Evolutionary conservation across 2,113 vertebrate genomes (phyloP).

Genomic region (Nesoenas mayeri): DNA sequence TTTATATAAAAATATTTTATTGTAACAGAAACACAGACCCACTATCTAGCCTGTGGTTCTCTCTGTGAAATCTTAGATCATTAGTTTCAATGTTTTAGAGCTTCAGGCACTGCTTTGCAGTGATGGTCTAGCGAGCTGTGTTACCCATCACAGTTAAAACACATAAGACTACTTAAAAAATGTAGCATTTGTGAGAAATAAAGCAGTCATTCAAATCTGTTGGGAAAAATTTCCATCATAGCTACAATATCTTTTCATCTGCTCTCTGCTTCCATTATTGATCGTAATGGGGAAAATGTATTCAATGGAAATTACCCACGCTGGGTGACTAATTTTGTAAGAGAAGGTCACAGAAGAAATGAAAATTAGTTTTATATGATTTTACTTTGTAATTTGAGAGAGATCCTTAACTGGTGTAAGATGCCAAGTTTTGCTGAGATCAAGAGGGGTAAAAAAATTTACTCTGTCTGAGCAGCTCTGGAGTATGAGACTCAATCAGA

Average conservation of each 20-base stretch:
- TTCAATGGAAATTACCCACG: conserved; percentile 26
- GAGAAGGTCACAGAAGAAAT: conserved; percentile 14
- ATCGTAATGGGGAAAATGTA: not conserved
- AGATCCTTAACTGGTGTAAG: not conserved
- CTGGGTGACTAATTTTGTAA: not conserved
- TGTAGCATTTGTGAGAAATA: conserved; percentile 15
- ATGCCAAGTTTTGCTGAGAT: not conserved
- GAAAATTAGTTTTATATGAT: not conserved
- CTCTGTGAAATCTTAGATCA: conserved; percentile 31
- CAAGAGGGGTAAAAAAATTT: not conserved
- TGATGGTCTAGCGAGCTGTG: not conserved
- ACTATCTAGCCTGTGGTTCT: not conserved
- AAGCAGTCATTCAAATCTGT: not conserved
- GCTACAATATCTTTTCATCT: not conserved
- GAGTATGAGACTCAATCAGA: not conserved
- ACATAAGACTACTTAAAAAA: conserved; percentile 21
- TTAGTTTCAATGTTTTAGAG: conserved; percentile 24
- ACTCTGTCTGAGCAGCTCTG: not conserved
- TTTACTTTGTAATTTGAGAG: not conserved
- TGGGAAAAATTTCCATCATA: not conserved
- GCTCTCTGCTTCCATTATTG: conserved; percentile 15
- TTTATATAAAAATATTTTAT: conserved; percentile 13
- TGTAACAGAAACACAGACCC: not conserved
- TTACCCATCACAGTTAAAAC: conserved; percentile 6
- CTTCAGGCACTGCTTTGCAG: conserved; percentile 27